A percentile compares a stretch with the other conserved stretches of the same genome.
Conservation (phyloP, 2,797 vertebrate species). For the Bradypodion pumilum region DNA sequence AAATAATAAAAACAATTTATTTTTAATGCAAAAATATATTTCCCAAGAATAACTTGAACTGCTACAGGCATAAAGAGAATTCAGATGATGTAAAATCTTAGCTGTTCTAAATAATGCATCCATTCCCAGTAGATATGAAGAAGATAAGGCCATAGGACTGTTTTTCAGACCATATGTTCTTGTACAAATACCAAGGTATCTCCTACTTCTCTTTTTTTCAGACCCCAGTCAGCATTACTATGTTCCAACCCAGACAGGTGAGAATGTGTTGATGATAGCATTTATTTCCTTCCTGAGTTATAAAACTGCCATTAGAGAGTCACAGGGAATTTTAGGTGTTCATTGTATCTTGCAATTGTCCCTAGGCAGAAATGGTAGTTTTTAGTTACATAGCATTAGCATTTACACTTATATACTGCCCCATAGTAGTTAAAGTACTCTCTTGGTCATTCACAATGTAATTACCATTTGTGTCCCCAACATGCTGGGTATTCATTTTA, state of each 20-base stretch:
- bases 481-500: no score
- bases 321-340: not conserved
- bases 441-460: no score
- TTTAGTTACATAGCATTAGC: no score
- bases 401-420: no score
- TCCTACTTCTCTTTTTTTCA: slow-evolving; percentile 18
- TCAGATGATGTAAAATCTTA: not conserved
- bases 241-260: slow-evolving; percentile 56
- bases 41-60: not conserved
- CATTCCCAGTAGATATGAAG: not conserved
- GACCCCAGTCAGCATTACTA: slow-evolving; percentile 43
- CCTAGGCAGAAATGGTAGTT: not conserved
- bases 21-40: not conserved
- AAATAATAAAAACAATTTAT: not conserved
- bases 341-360: not conserved
- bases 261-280: slow-evolving; percentile 30
- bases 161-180: slow-evolving; percentile 18
- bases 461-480: no score
- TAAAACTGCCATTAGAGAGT: not conserved
- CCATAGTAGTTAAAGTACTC: no score
- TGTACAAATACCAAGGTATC: not conserved
- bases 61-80: not conserved
- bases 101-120: not conserved
- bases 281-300: slow-evolving; percentile 29
- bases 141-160: slow-evolving; percentile 19